Conservation (phyloP, 2,113 vertebrate species). For the Nothocercus nigrocapillus region DNA sequence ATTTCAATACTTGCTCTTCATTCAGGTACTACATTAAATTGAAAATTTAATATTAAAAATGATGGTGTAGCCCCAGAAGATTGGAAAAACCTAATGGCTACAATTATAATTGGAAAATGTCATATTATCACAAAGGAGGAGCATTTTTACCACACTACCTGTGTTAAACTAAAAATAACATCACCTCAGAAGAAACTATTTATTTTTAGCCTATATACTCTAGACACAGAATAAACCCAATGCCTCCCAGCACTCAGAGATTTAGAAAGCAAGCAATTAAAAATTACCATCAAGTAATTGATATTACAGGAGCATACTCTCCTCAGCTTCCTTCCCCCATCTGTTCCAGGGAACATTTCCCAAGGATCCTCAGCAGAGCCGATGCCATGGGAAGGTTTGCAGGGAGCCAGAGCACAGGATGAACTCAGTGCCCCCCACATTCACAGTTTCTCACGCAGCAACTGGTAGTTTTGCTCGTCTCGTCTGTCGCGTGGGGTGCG, state of each 20-base stretch:
- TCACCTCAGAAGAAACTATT: not conserved
- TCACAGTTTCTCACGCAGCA: not conserved
- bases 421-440: not conserved
- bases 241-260: not conserved
- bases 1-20: not conserved
- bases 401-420: not conserved
- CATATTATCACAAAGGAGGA: not conserved
- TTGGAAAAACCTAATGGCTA: not conserved
- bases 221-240: not conserved
- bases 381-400: not conserved
- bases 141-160: not conserved
- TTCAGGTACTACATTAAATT: not conserved
- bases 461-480: not conserved
- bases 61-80: not conserved
- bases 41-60: not conserved
- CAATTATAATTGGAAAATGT: not conserved
- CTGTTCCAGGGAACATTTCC: accelerated
- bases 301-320: not conserved
- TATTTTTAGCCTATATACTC: slow-evolving; percentile 18
- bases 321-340: not conserved
- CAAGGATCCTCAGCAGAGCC: not conserved
- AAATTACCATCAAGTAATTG: not conserved
- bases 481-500: not conserved
- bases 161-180: slow-evolving; percentile 20
- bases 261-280: slow-evolving; percentile 51